Base-by-base conservation (phyloP, 2,113 vertebrate species). In the Bubo bubo region DNA sequence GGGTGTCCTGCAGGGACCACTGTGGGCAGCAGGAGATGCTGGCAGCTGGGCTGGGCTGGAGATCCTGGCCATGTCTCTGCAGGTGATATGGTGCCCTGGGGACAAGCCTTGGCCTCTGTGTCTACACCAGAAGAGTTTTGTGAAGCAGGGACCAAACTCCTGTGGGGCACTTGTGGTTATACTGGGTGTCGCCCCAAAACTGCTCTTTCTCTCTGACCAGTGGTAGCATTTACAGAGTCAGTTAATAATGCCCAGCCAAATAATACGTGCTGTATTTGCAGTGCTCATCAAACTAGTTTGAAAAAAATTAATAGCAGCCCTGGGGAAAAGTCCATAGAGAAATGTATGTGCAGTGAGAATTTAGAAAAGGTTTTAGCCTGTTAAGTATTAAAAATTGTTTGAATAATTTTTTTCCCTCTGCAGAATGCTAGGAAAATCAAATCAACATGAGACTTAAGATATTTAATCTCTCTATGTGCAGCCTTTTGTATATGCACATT, bases 1-100 rank as follows among this genome's bases (percentile, higher is more conserved):
- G 2, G 12, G 27, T 34, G 11, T 12, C 52, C 43, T 35, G 21
- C 1, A 8, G 39, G 18, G 22, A 32, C 27, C 13, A 6, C 0
- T 21, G 23, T 0, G 0, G 19, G 43, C 0, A 6, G 12, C 26
- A 32, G 17, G 8, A 37, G 16, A 11, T 45, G 32, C 15, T 64
- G 79, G 70, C 1, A 0, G 21, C 10, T 3, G 3, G 43, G 14
- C 10, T 0, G 3, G 19, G 15, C 5, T 2, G 3, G 39, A 12
- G 35, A 49, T 59, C 21, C 24, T 35, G n/a, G 12, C n/a, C 22
- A 41, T 1, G 3, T 35, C 21, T 70, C 79, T 86, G 19, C 23
- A 88, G 60, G 70, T 1, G 1, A 10, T 2, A 4, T 14, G 32
- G 30, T 45, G 21, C 19, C 56, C 79, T 2, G 1, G 28, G 64